Evolutionary conservation across 53 echinoderm and acorn worm species (phyloP), one percentile per base, ranked within the genome.

Genomic region (Hippasteria phrygiana): DNA sequence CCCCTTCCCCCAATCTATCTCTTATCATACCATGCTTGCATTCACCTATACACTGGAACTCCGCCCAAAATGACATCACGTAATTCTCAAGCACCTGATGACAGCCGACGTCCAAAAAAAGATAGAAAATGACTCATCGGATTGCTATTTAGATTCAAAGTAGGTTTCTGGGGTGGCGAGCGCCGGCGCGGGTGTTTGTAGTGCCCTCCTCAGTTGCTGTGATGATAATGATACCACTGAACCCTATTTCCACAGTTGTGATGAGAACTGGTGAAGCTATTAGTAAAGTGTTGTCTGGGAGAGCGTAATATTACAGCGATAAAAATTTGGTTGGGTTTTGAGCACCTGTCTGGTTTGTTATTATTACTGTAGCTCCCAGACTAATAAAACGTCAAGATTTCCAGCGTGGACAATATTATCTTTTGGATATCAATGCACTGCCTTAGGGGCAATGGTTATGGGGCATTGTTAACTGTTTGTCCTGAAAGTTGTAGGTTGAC

Each of bases 81-180:
- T 65, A 16, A 70, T 85, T 45, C 41, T 85, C 50, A 24, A 35
- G 62, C 20, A 55, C 40, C 39, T 62, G 79, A 59, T 39, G 79
- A 79, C 56, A 56, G 62, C 35, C 40, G 20, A 48, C 34, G 47
- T 17, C 8, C 1, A 31, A 64, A 67, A 71, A 51, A 48, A 46
- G 24, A 51, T 18, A 46, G 17, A 50, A 36, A 27, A 71, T 85
- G 85, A 85, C 85, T 85, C 85, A 85, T 71, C 85, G 12, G 1
- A 69, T 36, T n/a, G 51, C 51, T 70, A 85, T 85, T 85, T 51
- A 22, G 32, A 47, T 67, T 46, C 11, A 35, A 48, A 83, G 46
- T 34, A 47, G 85, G 85, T 85, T 85, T 85, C 70, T 85, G 24
- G 85, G 70, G 36, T 70, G 70, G 43, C 7, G 28, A 64, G 26